Evolutionary conservation across 2,888 invertebrate species (phyloP).

Genomic region (Acheta domesticus): DNA sequence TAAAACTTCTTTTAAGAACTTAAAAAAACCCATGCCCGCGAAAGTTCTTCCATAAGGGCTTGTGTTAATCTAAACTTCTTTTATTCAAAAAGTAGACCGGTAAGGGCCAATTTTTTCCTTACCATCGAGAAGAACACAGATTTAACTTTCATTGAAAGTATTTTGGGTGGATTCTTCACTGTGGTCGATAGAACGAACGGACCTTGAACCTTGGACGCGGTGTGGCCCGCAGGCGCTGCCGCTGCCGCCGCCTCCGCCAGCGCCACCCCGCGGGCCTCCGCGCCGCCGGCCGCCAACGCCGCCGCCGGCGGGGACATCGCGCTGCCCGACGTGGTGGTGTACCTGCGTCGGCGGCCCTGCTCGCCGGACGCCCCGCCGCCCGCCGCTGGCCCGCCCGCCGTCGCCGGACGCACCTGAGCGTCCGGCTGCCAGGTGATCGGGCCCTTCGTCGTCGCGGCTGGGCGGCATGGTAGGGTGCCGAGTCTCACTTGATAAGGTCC

Average conservation of each 20-base stretch:
- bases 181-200: background rate
- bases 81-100: too few species aligned
- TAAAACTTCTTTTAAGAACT: too few species aligned
- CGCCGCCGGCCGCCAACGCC: background rate
- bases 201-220: background rate
- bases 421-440: slow-evolving; percentile 47
- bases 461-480: slow-evolving; percentile 59
- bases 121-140: too few species aligned
- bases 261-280: background rate
- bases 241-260: background rate
- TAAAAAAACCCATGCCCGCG: too few species aligned
- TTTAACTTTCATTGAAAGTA: too few species aligned
- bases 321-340: slow-evolving; percentile 26
- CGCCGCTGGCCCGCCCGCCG: background rate
- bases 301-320: slow-evolving; percentile 20
- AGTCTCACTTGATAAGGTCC: slow-evolving; percentile 54
- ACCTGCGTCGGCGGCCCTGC: background rate
- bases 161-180: too few species aligned
- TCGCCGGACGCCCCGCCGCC: background rate
- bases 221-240: background rate
- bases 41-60: too few species aligned
- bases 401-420: slow-evolving; percentile 40
- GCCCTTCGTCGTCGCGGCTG: slow-evolving; percentile 56
- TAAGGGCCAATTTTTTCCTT: too few species aligned
- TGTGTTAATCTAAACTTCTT: too few species aligned